Evolutionary conservation across 2,888 invertebrate genomes (phyloP), one percentile per base, ranked within the genome.

Genomic region (Pseudanteris insignis): DNA sequence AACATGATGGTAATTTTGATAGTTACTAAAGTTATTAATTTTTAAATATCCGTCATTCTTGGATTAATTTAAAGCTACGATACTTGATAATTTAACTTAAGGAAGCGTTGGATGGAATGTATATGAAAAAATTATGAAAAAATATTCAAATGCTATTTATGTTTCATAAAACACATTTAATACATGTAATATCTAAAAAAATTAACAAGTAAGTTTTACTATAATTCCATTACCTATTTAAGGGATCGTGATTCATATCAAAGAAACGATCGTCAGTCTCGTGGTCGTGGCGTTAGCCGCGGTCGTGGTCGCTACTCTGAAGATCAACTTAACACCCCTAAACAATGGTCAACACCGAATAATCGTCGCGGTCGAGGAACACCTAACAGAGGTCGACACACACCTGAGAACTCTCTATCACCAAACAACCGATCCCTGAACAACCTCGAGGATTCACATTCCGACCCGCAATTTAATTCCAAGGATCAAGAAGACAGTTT

Each of bases 241-340:
- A 55, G 55, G 8, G 44, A 54, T 8, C 44, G 46, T 2, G 55
- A 55, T 5, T 55, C 54, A 6, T 55, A 30, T 11, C 55, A 33
- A 8, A 46, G 55, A 46, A 55, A 41, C 12, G 54, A 55, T 2
- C 38, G 54, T 5, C 46, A 21, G 4, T 18, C 3, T 4, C 41
- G 55, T 2, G 41, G 55, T 30, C 40, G 55, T 0, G 47, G 55
- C 8, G 10, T 12, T 12, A 3, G 11, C 2, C 30, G 55, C 6
- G 55, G 55, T 13, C 47, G 47, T 1, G 55, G 55, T 2, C 33
- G 55, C 0, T 55, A 21, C 9, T 2, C 1, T 1, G 55, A 55
- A 1, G 55, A 55, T 2, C 54, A 54, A 2, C 53, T 30, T n/a
- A 37, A 33, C 15, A 47, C 33, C 3, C 40, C 18, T 2, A 55